Percentiles rank a stretch among this genome's conserved stretches.
Conservation (phyloP, 1,140 invertebrate species). For the Artemia franciscana region DNA sequence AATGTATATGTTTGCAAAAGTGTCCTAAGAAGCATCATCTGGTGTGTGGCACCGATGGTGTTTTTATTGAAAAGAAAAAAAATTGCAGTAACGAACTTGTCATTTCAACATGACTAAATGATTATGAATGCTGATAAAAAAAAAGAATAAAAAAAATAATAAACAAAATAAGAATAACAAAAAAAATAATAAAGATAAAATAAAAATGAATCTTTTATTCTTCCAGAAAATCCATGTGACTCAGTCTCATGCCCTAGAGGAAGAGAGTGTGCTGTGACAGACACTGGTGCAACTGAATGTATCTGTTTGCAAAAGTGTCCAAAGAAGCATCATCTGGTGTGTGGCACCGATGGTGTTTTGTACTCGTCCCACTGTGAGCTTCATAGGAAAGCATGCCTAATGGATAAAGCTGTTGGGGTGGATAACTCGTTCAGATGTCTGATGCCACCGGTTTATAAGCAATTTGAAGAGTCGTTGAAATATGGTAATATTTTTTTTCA, state of each 20-base stretch:
- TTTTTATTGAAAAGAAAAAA: background rate
- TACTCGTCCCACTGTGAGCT: constrained; percentile 53
- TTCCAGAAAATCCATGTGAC: constrained; percentile 30
- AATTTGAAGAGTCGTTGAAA: constrained; percentile 2
- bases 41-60: no score
- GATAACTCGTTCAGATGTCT: constrained; percentile 13
- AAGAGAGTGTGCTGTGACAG: constrained; percentile 32
- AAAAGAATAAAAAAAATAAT: background rate
- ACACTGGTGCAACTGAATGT: constrained; percentile 27
- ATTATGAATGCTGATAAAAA: background rate
- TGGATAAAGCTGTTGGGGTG: constrained; percentile 29
- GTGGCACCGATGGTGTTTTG: constrained; percentile 43
- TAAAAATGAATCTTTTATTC: background rate
- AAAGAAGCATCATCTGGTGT: constrained; percentile 32
- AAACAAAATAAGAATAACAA: background rate
- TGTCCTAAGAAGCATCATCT: no score
- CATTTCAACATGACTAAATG: background rate
- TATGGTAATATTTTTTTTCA: no score
- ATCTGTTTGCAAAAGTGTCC: constrained; percentile 33
- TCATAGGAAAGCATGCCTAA: constrained; percentile 38
- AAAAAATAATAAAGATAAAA: background rate
- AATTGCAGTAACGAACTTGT: background rate
- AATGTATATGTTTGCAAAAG: no score
- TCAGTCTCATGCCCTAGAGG: constrained; percentile 39
- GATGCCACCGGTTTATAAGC: background rate